Base-by-base conservation (phyloP, 1,140 invertebrate species). In the Rhagoletis pomonella region DNA sequence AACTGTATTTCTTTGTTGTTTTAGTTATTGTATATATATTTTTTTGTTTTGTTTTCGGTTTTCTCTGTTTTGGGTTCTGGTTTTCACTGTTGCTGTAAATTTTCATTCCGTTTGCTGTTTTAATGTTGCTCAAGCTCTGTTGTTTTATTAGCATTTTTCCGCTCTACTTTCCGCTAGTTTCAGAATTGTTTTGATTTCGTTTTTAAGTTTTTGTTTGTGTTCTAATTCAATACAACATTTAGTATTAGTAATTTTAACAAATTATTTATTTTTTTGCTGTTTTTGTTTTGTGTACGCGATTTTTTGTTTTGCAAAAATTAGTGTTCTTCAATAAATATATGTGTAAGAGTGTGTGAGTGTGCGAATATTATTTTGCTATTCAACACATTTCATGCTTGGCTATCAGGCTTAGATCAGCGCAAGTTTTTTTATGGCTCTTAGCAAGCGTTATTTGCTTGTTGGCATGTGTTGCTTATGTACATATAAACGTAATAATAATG, bases 171-270 rank as follows among this genome's bases (percentile, higher is more conserved):
- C 55, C 29, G 50, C 42, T 55, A 47, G 42, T 44, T 44, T 39
- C 39, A 17, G 67, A 42, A 17, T 73, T 6, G 1, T 67, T 67
- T 67, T 19, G 5, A 4, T 67, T 39, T 29, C 4, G 7, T 10
- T 67, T 67, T 39, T 67, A 29, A 14, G n/a, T 7, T 67, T 39
- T 67, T 67, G n/a, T 67, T 67, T 81, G 73, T 81, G 50, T 81
- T 81, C 73, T 81, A 81, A 81, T 81, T 81, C 47, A 50, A 55
- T 81, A 81, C 73, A 81, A 81, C 73, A 81, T 81, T 81, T 58
- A 81, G 73, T 29, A 81, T n/a, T 81, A 81, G 55, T 81, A 81
- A 81, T 81, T 81, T 81, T 81, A 81, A 81, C 73, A 81, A 81
- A 81, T 73, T 44, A 14, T 6, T 73, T 44, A 17, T 44, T 5